Conservation (phyloP, 2,888 invertebrate species). For the Galerucella pusilla region DNA sequence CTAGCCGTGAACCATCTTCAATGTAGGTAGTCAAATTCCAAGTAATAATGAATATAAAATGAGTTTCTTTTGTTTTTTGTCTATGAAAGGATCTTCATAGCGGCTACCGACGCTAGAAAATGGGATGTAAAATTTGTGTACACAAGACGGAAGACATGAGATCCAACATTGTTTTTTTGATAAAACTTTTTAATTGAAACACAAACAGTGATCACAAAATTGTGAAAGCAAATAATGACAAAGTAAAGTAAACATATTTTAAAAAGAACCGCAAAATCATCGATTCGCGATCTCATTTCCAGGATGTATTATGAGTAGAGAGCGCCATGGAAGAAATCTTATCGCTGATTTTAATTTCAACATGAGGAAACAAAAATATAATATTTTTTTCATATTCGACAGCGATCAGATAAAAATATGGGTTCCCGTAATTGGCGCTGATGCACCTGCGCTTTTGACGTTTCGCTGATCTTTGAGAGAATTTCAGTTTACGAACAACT, state of each 20-base stretch:
- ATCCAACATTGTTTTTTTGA: conserved; percentile 25
- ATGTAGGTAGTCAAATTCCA: conserved; percentile 25
- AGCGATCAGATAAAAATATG: conserved; percentile 36
- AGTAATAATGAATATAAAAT: conserved; percentile 35
- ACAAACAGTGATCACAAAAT: background rate
- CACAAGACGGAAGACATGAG: conserved; percentile 25
- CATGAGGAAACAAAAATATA: conserved; percentile 26
- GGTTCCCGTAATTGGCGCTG: conserved; percentile 38
- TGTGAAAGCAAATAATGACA: background rate
- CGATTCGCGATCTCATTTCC: conserved; percentile 28
- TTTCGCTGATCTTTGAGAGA: conserved; percentile 39
- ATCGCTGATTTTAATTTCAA: conserved; percentile 40
- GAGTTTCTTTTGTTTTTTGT: conserved; percentile 25
- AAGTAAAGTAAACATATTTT: conserved; percentile 6
- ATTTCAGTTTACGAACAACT: conserved; percentile 34
- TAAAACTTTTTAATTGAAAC: background rate
- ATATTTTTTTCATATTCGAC: conserved; percentile 36
- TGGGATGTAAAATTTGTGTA: conserved; percentile 45
- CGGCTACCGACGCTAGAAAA: conserved; percentile 36
- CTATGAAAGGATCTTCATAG: conserved; percentile 17
- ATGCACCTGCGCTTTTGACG: conserved; percentile 40
- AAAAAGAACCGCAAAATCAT: conserved; percentile 21
- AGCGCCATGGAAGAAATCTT: conserved; percentile 27
- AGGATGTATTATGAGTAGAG: conserved; percentile 27
- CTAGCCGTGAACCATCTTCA: conserved; percentile 13